Base-by-base conservation (phyloP, 2,797 vertebrate genomes). In the Karalla daura region DNA sequence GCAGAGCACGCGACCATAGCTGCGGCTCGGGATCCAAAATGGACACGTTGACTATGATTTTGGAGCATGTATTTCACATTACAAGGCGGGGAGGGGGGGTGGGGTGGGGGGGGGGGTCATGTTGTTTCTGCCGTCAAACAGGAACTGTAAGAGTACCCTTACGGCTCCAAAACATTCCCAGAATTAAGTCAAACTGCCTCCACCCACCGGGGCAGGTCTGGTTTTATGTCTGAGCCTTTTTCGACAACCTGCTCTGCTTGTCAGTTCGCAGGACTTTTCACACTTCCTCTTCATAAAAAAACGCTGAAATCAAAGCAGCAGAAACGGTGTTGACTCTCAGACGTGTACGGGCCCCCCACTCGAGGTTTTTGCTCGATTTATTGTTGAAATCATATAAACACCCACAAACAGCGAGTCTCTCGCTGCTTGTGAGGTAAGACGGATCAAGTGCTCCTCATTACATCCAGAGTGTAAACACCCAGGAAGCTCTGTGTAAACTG, bases 231-330 rank as follows among this genome's bases (percentile, higher is more conserved):
- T 1, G 12, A 6, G 14, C 9, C 9, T 13, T 50, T 37, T 28
- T 15, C 39, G 24, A 14, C 24, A 8, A 25, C 4, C 46, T 24
- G 4, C 18, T n/a, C 18, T 18, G 47, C 40, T 23, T 61, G 32
- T 65, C 14, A 0, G 28, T 5, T 33, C 51, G 53, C 1, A 1
- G 12, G 50, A 52, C 69, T 64, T 39, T 65, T 56, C 32, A 10
- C 54, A 63, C 53, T 63, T 60, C 63, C 55, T 65, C 36, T 33
- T 27, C 44, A 30, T 6, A 37, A 24, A 39, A 30, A 24, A 39
- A 30, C 23, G 1, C 6, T 52, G 65, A 76, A 78, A 76, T 80
- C 55, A 74, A 65, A 76, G 66, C 50, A 30, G 62, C 5, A 23
- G 23, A 10, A 4, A 24, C 45, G 4, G 60, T 37, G 3, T 70